phyloP scores from a whole-genome alignment of 1,140 invertebrate genomes.

The Atopsyche davidsoni region DNA sequence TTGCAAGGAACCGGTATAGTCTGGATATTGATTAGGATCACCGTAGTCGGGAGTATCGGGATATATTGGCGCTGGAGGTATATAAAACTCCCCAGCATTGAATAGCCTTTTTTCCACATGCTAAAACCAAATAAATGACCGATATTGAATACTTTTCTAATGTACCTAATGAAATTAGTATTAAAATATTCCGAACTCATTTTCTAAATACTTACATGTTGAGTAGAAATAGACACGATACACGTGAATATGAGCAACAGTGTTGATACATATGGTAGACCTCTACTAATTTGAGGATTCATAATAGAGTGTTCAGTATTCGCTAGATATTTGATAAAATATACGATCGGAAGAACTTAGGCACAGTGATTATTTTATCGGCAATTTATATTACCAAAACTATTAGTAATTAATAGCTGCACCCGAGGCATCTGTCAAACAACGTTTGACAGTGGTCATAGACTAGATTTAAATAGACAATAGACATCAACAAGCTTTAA shows the following conservation, averaged over 20 bases:
- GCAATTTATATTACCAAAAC: no score
- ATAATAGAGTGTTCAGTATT: no score
- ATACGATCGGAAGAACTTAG: no score
- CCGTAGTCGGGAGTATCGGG: constrained; percentile 19
- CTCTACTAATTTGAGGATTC: no score
- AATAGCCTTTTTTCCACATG: constrained; percentile 13
- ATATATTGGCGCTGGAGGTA: constrained; percentile 22
- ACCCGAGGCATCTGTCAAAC: constrained; percentile 11
- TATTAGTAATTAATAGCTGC: no score
- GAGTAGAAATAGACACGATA: constrained; percentile 21
- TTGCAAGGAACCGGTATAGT: constrained; percentile 19
- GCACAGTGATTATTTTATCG: no score
- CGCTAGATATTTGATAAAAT: no score
- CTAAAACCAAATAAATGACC: background rate
- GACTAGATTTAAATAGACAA: background rate
- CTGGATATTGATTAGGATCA: constrained; percentile 21
- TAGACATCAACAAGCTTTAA: background rate
- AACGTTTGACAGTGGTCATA: constrained; percentile 11
- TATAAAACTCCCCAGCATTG: constrained; percentile 13
- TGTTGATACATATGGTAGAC: constrained; percentile 29
- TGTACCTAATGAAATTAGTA: background rate
- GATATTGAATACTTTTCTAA: background rate
- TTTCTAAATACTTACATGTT: constrained; percentile 11
- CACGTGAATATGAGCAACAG: constrained; percentile 28
- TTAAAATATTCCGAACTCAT: background rate